phyloP scores from a whole-genome alignment of 2,888 invertebrate genomes.

The Azorinus chamasolen region DNA sequence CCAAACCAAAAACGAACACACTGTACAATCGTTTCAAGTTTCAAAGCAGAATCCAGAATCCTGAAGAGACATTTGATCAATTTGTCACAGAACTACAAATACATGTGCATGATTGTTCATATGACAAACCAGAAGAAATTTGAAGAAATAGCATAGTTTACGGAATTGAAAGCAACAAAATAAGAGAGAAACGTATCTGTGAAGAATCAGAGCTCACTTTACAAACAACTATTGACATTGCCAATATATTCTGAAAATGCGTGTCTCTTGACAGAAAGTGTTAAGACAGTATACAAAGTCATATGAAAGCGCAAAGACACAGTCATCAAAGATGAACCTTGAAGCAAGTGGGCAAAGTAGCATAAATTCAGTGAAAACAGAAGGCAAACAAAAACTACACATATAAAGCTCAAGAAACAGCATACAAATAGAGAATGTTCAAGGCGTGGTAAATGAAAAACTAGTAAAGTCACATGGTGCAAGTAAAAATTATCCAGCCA shows the following conservation, averaged over 20 bases:
- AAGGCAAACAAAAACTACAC: not conserved
- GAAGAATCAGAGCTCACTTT: constrained; percentile 50
- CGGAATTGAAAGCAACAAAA: constrained; percentile 32
- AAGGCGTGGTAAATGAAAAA: too few species aligned
- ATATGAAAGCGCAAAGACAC: constrained; percentile 39
- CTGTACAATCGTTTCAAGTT: constrained; percentile 57
- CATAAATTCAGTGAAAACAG: not conserved
- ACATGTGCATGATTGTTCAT: constrained; percentile 56
- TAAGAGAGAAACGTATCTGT: constrained; percentile 46
- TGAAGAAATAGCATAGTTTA: constrained; percentile 58
- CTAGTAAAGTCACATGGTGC: constrained; percentile 8
- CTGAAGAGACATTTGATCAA: constrained; percentile 54
- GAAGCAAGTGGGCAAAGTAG: constrained; percentile 1
- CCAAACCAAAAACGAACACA: constrained; percentile 45
- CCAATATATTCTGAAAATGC: too few species aligned
- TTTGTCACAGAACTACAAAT: constrained; percentile 57
- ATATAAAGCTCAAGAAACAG: constrained; percentile 20
- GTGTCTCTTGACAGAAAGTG: too few species aligned
- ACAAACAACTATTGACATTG: constrained; percentile 44
- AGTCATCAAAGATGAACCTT: constrained; percentile 36
- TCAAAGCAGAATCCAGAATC: constrained; percentile 37
- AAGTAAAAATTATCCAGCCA: constrained; percentile 36
- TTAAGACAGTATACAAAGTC: too few species aligned
- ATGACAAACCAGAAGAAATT: constrained; percentile 41
- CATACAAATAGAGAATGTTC: too few species aligned